These are phyloP conservation scores for Paracyclopina nana DNA, from an alignment of 1,140 invertebrate species.

Conservation along the genomic window DNA sequence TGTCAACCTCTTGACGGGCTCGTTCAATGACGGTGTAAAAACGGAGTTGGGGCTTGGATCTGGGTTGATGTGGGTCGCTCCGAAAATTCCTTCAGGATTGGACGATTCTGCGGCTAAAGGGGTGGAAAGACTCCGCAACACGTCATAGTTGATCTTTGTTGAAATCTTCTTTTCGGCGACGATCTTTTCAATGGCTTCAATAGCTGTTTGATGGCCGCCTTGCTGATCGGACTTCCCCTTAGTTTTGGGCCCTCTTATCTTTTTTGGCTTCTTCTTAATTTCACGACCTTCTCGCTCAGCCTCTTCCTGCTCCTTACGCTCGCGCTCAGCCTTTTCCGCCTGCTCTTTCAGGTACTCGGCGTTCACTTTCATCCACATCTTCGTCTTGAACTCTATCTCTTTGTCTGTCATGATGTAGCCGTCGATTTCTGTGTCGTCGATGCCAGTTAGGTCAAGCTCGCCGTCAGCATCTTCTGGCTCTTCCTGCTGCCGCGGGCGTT, in stretches of 20 bases:
- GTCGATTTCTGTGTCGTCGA: constrained; percentile 72
- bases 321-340: constrained; percentile 45
- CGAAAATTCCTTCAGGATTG: no score
- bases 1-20: no score
- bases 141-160: constrained; percentile 92
- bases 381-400: constrained; percentile 54
- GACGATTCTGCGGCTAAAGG: no score
- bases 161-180: constrained; percentile 84
- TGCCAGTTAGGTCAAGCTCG: constrained; percentile 52
- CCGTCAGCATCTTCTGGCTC: constrained; percentile 27
- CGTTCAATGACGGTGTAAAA: no score
- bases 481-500: constrained; percentile 7
- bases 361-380: constrained; percentile 40
- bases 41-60: no score
- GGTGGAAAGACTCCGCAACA: constrained; percentile 49
- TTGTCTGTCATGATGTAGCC: constrained; percentile 60
- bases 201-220: constrained; percentile 48
- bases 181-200: constrained; percentile 85
- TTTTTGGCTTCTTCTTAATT: constrained; percentile 37
- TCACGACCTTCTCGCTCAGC: constrained; percentile 29
- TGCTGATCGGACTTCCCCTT: no score
- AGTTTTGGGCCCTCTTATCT: constrained; percentile 32
- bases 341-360: constrained; percentile 23
- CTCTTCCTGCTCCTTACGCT: constrained; percentile 39
- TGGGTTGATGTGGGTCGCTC: no score